Percentiles rank a stretch among this genome's conserved stretches.
phyloP scores from a whole-genome alignment of 1,140 invertebrate species.

The Drosophila repletoides region DNA sequence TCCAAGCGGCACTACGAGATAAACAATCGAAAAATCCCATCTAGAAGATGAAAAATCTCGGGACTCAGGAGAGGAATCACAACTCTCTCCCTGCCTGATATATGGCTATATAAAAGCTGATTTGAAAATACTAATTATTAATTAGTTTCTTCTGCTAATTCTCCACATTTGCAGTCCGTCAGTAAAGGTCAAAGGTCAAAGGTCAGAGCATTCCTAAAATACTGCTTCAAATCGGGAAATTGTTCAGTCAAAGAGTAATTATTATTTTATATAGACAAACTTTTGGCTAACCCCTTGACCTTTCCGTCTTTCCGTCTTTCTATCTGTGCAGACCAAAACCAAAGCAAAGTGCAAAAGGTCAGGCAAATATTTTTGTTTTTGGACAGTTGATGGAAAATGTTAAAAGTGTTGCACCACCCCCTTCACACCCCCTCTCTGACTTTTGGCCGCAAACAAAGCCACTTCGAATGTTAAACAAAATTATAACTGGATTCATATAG shows the following conservation, averaged over 20 bases:
- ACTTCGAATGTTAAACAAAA: slow-evolving; percentile 79
- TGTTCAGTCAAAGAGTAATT: no score
- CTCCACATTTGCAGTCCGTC: no score
- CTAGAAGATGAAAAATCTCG: neutral
- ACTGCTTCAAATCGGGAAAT: no score
- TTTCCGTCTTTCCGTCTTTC: neutral
- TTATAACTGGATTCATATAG: slow-evolving; percentile 63
- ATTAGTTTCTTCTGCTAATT: no score
- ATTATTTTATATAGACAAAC: no score
- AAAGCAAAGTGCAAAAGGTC: slow-evolving; percentile 9
- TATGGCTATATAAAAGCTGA: no score
- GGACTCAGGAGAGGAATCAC: no score
- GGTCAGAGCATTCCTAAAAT: no score
- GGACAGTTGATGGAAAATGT: slow-evolving; percentile 34
- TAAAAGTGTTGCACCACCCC: slow-evolving; percentile 22
- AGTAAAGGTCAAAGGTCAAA: no score
- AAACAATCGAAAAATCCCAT: slow-evolving; percentile 21
- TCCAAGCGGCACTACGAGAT: slow-evolving; percentile 16
- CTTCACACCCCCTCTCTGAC: neutral
- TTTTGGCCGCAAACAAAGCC: slow-evolving; percentile 52
- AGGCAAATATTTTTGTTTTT: slow-evolving; percentile 42
- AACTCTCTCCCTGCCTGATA: neutral
- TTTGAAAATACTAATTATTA: no score
- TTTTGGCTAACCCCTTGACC: neutral
- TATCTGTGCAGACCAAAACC: neutral